Base-by-base conservation (phyloP, 1,140 invertebrate species). In the Tachypleus tridentatus region DNA sequence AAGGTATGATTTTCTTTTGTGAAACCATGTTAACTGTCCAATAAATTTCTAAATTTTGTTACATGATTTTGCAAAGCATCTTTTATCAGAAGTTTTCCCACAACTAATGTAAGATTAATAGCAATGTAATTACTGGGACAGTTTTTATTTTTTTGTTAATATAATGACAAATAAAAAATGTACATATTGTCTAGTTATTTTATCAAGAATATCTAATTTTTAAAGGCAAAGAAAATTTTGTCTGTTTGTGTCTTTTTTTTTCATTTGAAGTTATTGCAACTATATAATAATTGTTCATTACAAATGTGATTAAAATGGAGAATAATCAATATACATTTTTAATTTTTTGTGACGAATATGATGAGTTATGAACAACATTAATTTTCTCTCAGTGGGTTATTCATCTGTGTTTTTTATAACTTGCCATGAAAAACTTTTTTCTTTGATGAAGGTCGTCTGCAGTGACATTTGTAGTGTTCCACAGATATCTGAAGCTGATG, bases 401-500 rank as follows among this genome's bases (percentile, higher is more conserved):
- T 29, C 29, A 29, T 2, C 29, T 29, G 29, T 29, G 29, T 29
- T 29, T 29, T 29, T 54, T 9, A 54, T 9, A 54, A 9, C 8
- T 54, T 9, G 53, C 8, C 1, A 54, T 9, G n/a, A 9, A 54
- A 54, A 54, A 54, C 54, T 10, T 56, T 57, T n/a, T 58, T 64
- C 54, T 49, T 79, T 80, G 66, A 77, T 85, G 67, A 75, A 80
- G 75, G 74, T 86, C 54, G 70, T 85, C 8, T 73, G 83, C 66
- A 78, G 81, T 57, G 80, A 84, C 75, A 78, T 86, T 60, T 77
- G 81, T 67, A 77, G 82, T 5, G 75, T 76, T 69, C 69, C 75
- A 62, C 80, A 85, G 66, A 69, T 84, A 58, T 71, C 87, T 47
- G 72, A 70, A 56, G 80, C 82, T 51, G 78, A 87, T 74, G 79